Evolutionary conservation across 1,140 invertebrate species (phyloP).

Genomic region (Diprion similis): DNA sequence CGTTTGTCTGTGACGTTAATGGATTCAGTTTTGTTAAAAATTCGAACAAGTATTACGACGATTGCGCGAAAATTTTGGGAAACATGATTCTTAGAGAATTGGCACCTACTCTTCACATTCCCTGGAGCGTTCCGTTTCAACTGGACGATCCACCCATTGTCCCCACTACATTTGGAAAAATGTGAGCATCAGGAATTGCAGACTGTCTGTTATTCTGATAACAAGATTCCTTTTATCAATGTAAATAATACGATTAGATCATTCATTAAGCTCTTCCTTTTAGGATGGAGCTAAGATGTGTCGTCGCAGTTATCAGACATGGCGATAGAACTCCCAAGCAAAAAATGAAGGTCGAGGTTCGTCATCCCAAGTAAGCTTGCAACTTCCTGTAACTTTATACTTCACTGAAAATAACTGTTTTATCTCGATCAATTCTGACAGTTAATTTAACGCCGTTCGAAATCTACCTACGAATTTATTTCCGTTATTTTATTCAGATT

Average conservation of each 20-base stretch:
- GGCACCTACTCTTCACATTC: slow-evolving; percentile 94
- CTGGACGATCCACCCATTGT: slow-evolving; percentile 98
- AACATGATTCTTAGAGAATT: slow-evolving; percentile 93
- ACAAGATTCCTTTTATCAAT: background rate
- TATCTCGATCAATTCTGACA: slow-evolving; percentile 9
- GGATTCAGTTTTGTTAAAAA: slow-evolving; percentile 99
- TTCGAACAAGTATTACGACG: slow-evolving; percentile 99
- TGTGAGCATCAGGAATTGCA: slow-evolving; percentile 65
- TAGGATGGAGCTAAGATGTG: slow-evolving; percentile 97
- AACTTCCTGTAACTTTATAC: slow-evolving; percentile 6
- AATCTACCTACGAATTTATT: slow-evolving; percentile 11
- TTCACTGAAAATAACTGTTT: slow-evolving; percentile 9
- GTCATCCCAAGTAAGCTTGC: slow-evolving; percentile 87
- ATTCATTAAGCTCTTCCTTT: slow-evolving; percentile 22
- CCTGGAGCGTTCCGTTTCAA: slow-evolving; percentile 96
- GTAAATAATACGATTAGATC: background rate
- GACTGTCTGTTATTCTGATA: slow-evolving; percentile 12
- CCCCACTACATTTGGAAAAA: slow-evolving; percentile 98
- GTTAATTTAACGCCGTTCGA: background rate
- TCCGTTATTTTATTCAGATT: slow-evolving; percentile 71
- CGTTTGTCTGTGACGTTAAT: slow-evolving; percentile 99
- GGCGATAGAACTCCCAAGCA: slow-evolving; percentile 99
- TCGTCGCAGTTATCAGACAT: slow-evolving; percentile 97
- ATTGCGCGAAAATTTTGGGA: slow-evolving; percentile 97
- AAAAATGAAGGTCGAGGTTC: slow-evolving; percentile 99